Base-by-base conservation (phyloP, 2,113 vertebrate species). In the Galemys pyrenaicus region DNA sequence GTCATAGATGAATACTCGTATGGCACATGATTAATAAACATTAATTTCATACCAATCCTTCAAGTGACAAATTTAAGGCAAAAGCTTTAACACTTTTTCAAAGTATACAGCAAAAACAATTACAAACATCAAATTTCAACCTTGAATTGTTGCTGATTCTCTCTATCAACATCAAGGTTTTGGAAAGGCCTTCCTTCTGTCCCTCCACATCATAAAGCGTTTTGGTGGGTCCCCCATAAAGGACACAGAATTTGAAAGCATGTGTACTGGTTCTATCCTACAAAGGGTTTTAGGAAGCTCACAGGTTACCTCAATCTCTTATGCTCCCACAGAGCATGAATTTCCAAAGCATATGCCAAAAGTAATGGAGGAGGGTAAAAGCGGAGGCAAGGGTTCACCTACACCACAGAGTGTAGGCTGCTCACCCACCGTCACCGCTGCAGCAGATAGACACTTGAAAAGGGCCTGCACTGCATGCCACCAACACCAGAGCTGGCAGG, bases 1-100 rank as follows among this genome's bases (percentile, higher is more conserved):
- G n/a, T 28, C 7, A 3, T 0, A 0, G 44, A 39, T 0, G 6
- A 30, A 11, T 65, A 65, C 12, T 13, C 4, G 12, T 32, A 13
- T 65, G 12, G 15, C 68, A 65, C 16, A 15, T 8, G 8, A 3
- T 3, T 1, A 46, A 62, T 2, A 49, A 32, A 10, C 9, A 10
- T 20, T 56, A 67, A 41, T 54, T 49, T 28, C 82, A 35, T 16
- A 73, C 16, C 41, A 80, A 46, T 9, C 22, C 7, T 10, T 19
- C 17, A 15, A 5, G 17, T 85, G 71, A 70, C 17, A 54, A 68
- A 65, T 9, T 71, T 11, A 56, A 78, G 67, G 67, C 17, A 87
- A 73, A 54, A 22, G 20, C 11, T 54, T 75, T 58, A 32, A 67
- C 11, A 17, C 35, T 56, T 46, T 79, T 93, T 60, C 3, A 28